Base-by-base conservation (phyloP, 2,113 vertebrate species). In the Myotis davidii region DNA sequence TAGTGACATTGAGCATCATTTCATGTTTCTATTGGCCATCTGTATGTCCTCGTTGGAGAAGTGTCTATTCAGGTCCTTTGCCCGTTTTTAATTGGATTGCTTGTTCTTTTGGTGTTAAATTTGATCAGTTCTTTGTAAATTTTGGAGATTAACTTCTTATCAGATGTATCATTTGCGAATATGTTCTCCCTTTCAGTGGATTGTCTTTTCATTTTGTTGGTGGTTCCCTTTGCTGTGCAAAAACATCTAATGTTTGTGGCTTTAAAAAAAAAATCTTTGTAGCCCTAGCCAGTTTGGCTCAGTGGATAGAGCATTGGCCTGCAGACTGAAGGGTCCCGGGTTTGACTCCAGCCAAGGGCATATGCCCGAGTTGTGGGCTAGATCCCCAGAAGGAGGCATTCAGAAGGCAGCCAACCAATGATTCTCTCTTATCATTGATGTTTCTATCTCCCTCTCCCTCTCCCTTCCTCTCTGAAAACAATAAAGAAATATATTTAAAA, bases 231-330 rank as follows among this genome's bases (percentile, higher is more conserved):
- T 32, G 29, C 61, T 32, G 13, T 65, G 29, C 12, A 32, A 65
- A 65, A 65, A 32, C 61, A 32, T 65, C 83, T 76, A 76, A 76
- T 50, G 45, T 18, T 89, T 48, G 23, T 67, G 32, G 14, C 54
- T 90, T 86, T 72, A 91, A 94, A 72, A 84, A 56, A 91, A 14
- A 48, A 81, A 77, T 37, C 37, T 90, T 3, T 42, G n/a, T 56
- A 81, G 59, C 9, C 21, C 9, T 23, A 59, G 21, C 21, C 7
- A 3, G 21, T 59, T 59, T 59, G 21, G 56, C 56, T 59, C 56
- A 59, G 56, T 59, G 56, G 56, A 10, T 59, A 59, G 21, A 59
- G 56, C 54, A 56, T 56, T 9, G 54, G 54, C 3, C 8, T 59
- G 23, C 0, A 21, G 56, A 59, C 56, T 59, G 9, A 59, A 59